Conservation (phyloP, 2,113 vertebrate genomes). For the Nycticorax nycticorax region DNA sequence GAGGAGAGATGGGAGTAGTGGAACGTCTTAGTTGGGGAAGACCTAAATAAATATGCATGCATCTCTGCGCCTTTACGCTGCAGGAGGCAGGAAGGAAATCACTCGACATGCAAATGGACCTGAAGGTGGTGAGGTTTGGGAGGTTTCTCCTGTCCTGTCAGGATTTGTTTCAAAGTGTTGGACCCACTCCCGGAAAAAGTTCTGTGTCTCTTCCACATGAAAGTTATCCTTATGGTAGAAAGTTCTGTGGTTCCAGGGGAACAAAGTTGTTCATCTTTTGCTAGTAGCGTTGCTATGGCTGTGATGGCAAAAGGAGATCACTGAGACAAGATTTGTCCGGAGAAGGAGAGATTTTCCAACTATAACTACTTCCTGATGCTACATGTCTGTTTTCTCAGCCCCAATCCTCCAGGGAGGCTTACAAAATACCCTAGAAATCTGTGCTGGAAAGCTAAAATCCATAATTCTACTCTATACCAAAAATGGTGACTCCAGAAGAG, state of each 20-base stretch:
- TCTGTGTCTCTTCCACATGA: constrained; percentile 40
- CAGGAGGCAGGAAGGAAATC: constrained; percentile 41
- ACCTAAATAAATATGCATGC: constrained; percentile 2
- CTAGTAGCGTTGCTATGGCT: constrained; percentile 3
- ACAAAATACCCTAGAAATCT: constrained; percentile 35
- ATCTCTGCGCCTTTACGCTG: neutral
- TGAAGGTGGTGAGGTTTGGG: constrained; percentile 39
- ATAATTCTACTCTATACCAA: neutral
- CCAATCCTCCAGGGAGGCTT: neutral
- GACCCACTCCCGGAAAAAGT: constrained; percentile 31
- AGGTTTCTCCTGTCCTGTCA: constrained; percentile 3
- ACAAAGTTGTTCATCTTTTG: constrained; percentile 54
- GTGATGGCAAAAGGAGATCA: constrained; percentile 50
- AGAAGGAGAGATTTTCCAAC: constrained; percentile 38
- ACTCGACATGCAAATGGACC: neutral
- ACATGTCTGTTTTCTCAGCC: constrained; percentile 6
- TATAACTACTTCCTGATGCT: constrained; percentile 42
- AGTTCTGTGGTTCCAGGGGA: constrained; percentile 42
- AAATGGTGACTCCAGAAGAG: neutral
- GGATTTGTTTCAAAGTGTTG: constrained; percentile 60
- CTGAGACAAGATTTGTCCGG: neutral
- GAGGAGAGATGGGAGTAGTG: neutral
- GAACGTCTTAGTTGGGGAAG: constrained; percentile 13
- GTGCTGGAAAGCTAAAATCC: neutral
- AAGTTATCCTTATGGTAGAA: constrained; percentile 46